Evolutionary conservation across 2,797 vertebrate species (phyloP).

Genomic region (Oreochromis mossambicus): DNA sequence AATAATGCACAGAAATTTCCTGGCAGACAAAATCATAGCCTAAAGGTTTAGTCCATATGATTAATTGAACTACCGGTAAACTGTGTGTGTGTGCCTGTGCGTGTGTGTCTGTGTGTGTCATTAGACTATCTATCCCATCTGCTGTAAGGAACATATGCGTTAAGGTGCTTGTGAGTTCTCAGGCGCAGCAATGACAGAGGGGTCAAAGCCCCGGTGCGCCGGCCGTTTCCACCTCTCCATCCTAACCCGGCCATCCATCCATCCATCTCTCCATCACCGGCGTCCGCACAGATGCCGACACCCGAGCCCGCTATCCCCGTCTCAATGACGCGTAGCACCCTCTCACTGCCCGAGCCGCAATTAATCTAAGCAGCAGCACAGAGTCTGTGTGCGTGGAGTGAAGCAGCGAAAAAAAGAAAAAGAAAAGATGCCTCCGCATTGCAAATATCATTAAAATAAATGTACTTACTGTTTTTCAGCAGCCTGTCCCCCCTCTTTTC

Average conservation of each 20-base stretch:
- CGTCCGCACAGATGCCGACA: constrained; percentile 65
- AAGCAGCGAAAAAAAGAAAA: constrained; percentile 7
- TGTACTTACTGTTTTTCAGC: constrained; percentile 82
- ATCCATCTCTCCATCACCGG: constrained; percentile 47
- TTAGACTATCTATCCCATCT: constrained; percentile 20
- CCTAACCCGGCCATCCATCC: constrained; percentile 57
- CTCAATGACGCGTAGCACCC: constrained; percentile 67
- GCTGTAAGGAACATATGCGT: constrained; percentile 39
- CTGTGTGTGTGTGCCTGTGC: constrained; percentile 1
- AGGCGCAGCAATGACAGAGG: constrained; percentile 85
- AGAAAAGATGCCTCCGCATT: constrained; percentile 58
- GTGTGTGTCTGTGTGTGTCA: neutral
- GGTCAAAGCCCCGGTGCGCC: constrained; percentile 79
- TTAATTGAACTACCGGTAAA: constrained; percentile 62
- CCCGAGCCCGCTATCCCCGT: constrained; percentile 60
- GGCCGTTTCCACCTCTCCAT: constrained; percentile 69
- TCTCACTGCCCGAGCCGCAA: constrained; percentile 56
- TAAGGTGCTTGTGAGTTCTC: constrained; percentile 59
- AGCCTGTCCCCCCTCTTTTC: constrained; percentile 81
- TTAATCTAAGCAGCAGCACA: constrained; percentile 52
- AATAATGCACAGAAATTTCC: constrained; percentile 40
- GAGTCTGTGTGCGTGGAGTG: constrained; percentile 19
- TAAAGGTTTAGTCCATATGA: constrained; percentile 54
- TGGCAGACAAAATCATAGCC: constrained; percentile 46
- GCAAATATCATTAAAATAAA: constrained; percentile 65